A percentile compares a stretch with the other conserved stretches of the same genome.
Conservation (phyloP, 2,797 vertebrate species). For the Staurois parvus region DNA sequence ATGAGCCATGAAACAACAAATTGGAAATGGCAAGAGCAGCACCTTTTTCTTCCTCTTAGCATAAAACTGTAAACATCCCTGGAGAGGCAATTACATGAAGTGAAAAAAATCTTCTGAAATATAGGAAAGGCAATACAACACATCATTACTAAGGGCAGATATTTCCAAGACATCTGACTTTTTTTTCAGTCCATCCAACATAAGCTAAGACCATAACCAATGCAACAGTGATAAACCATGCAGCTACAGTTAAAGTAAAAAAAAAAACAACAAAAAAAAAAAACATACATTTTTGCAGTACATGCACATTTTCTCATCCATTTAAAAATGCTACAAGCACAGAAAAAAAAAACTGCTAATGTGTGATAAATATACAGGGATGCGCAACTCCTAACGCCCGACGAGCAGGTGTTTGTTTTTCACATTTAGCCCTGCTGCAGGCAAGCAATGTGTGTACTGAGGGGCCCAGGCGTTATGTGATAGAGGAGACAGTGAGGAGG, state of each 20-base stretch:
- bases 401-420: too few species aligned
- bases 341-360: too few species aligned
- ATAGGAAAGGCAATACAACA: conserved; percentile 15
- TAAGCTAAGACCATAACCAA: conserved; percentile 21
- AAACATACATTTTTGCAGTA: too few species aligned
- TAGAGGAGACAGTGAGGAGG: too few species aligned
- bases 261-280: too few species aligned
- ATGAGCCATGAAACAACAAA: neutral
- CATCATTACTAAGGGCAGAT: conserved; percentile 11
- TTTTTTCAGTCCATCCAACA: neutral
- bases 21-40: conserved; percentile 5
- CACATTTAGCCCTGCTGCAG: too few species aligned
- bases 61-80: conserved; percentile 28
- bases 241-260: neutral
- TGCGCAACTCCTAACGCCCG: too few species aligned
- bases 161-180: neutral
- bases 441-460: too few species aligned
- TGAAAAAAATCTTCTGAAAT: neutral
- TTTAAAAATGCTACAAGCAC: too few species aligned
- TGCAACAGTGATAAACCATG: conserved; percentile 4
- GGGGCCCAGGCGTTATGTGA: too few species aligned
- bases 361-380: too few species aligned
- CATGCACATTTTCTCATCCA: too few species aligned
- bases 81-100: conserved; percentile 43
- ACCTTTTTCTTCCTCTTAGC: conserved; percentile 25